Conservation (phyloP, 2,113 vertebrate species). For the Callospermophilus lateralis region DNA sequence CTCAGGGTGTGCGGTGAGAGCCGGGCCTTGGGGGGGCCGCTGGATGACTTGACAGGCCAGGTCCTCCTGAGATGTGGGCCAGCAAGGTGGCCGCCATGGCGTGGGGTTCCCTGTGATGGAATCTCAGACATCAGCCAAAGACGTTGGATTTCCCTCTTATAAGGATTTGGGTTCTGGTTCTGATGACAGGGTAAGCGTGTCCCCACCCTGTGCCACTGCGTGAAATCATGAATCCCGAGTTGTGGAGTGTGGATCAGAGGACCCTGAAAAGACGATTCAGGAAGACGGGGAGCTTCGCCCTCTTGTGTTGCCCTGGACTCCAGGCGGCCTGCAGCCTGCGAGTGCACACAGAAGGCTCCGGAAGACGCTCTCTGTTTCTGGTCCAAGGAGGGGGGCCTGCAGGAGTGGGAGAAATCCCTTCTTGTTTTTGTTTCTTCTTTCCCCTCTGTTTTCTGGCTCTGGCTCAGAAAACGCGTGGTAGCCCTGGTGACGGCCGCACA, state of each 20-base stretch:
- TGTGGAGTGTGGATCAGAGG: not conserved
- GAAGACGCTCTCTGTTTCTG: not conserved
- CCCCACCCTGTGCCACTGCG: not conserved
- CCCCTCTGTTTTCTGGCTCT: not conserved
- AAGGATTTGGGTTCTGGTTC: not conserved
- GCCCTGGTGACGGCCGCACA: not conserved
- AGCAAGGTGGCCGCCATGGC: not conserved
- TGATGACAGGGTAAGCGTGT: not conserved
- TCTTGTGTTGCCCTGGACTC: not conserved
- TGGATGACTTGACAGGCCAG: not conserved
- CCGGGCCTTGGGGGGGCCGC: not conserved
- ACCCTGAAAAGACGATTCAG: not conserved
- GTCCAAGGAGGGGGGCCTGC: not conserved
- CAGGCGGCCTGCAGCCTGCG: not conserved
- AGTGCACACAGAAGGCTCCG: not conserved
- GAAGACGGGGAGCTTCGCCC: not conserved
- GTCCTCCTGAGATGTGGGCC: not conserved
- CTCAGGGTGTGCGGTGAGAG: not conserved
- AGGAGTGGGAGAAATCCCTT: not conserved
- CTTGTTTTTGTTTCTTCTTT: not conserved
- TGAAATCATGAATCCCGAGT: not conserved
- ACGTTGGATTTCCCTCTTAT: not conserved
- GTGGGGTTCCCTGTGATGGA: not conserved
- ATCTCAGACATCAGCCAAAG: not conserved
- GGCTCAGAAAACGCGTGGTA: not conserved